A percentile compares a stretch with the other conserved stretches of the same genome.
Conservation (phyloP, 2,113 vertebrate genomes). For the Megalops atlanticus region DNA sequence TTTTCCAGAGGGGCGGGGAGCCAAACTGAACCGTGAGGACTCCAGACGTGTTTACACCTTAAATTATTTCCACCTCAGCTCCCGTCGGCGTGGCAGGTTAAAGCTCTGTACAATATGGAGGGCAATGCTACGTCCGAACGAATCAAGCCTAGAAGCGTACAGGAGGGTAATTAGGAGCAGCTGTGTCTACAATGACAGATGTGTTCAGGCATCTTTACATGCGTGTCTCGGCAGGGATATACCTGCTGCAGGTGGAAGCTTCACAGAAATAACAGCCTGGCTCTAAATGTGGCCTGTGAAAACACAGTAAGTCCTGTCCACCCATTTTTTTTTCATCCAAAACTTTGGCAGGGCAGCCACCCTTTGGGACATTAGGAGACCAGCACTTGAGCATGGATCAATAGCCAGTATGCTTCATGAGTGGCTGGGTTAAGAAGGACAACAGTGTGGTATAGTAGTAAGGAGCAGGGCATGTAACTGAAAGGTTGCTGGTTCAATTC, state of each 20-base stretch:
- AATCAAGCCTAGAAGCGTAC: neutral
- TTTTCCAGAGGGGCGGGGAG: neutral
- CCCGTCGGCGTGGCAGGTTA: neutral
- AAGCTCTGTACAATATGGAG: neutral
- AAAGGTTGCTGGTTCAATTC: too few species aligned
- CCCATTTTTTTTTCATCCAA: neutral
- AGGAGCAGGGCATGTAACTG: too few species aligned
- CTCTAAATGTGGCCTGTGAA: neutral
- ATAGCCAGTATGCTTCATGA: too few species aligned
- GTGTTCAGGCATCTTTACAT: conserved; percentile 47
- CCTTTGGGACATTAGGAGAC: neutral
- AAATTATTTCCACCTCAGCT: neutral
- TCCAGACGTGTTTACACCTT: neutral
- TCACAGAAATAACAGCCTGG: neutral
- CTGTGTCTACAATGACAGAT: conserved; percentile 54
- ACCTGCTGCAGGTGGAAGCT: conserved; percentile 46
- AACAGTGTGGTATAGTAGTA: too few species aligned
- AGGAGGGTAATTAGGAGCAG: conserved; percentile 49
- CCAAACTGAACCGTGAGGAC: neutral
- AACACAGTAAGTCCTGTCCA: neutral
- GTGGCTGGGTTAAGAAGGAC: too few species aligned
- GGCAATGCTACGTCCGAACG: neutral
- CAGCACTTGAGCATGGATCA: neutral
- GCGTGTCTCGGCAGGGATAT: conserved; percentile 41
- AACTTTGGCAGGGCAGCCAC: neutral